Evolutionary conservation across 2,113 vertebrate species (phyloP).

Genomic region (Dicaeum eximium): DNA sequence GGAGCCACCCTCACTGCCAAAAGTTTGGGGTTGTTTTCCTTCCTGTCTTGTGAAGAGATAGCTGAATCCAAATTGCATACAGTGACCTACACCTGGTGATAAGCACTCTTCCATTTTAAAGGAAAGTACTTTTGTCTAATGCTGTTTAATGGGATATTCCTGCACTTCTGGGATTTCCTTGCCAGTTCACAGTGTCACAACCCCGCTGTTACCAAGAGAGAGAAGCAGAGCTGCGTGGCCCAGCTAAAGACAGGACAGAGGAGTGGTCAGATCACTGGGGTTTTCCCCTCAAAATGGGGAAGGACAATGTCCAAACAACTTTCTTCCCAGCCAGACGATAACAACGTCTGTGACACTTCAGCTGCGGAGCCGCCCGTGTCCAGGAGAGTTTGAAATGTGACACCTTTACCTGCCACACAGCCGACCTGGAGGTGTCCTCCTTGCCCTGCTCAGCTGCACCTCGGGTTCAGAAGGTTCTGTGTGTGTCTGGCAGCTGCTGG

Average conservation of each 20-base stretch:
- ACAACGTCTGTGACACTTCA: background rate
- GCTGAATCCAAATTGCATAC: background rate
- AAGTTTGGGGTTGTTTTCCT: background rate
- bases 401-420: background rate
- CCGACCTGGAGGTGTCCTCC: background rate
- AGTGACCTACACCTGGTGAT: background rate
- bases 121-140: background rate
- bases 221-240: background rate
- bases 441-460: background rate
- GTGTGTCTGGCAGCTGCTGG: background rate
- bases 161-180: slow-evolving; percentile 20
- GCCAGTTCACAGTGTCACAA: background rate
- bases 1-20: background rate
- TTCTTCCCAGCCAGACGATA: background rate
- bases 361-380: background rate
- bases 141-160: slow-evolving; percentile 20
- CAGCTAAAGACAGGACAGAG: background rate
- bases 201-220: background rate
- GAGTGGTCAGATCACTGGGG: background rate
- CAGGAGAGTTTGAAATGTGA: background rate
- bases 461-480: background rate
- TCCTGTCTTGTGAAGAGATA: background rate
- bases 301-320: background rate
- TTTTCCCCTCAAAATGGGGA: background rate
- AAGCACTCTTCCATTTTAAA: background rate